These are phyloP conservation scores for Hybos culiciformis DNA, from an alignment of 2,888 invertebrate genomes.

Conservation along the genomic window DNA sequence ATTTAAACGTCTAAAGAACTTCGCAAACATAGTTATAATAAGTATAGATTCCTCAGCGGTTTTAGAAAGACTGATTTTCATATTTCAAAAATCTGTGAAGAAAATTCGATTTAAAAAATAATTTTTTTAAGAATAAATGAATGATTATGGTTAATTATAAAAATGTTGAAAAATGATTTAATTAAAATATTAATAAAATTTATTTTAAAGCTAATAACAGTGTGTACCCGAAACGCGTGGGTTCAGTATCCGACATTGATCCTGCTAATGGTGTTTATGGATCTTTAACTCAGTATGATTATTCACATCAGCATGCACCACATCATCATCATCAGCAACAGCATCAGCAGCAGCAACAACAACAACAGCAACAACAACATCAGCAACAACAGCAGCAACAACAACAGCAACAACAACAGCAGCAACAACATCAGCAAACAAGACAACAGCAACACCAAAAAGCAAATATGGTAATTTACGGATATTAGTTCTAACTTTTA, in stretches of 20 bases:
- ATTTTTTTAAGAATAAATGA: too few relatives aligned
- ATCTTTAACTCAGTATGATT: slow-evolving; percentile 37
- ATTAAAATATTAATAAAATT: too few relatives aligned
- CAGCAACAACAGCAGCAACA: slow-evolving; percentile 18
- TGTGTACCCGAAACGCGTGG: slow-evolving; percentile 51
- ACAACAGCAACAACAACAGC: slow-evolving; percentile 18
- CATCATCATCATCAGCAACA: slow-evolving; percentile 21
- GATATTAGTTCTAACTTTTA: slow-evolving; percentile 2
- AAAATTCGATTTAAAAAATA: too few relatives aligned
- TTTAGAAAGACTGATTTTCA: too few relatives aligned
- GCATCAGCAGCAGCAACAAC: slow-evolving; percentile 29
- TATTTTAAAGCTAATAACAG: slow-evolving; percentile 25
- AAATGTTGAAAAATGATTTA: too few relatives aligned
- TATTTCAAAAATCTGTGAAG: too few relatives aligned
- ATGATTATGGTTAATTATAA: too few relatives aligned
- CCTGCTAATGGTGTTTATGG: slow-evolving; percentile 83
- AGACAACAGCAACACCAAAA: slow-evolving; percentile 18
- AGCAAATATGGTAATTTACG: slow-evolving; percentile 23
- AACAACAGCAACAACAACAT: slow-evolving; percentile 24
- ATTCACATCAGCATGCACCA: slow-evolving; percentile 30
- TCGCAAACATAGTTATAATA: too few relatives aligned
- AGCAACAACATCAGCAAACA: slow-evolving; percentile 20
- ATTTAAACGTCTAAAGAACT: too few relatives aligned
- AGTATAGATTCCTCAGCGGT: too few relatives aligned
- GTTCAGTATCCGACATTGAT: slow-evolving; percentile 90